phyloP scores from a whole-genome alignment of 2,888 invertebrate genomes.

The Hyalella azteca region DNA sequence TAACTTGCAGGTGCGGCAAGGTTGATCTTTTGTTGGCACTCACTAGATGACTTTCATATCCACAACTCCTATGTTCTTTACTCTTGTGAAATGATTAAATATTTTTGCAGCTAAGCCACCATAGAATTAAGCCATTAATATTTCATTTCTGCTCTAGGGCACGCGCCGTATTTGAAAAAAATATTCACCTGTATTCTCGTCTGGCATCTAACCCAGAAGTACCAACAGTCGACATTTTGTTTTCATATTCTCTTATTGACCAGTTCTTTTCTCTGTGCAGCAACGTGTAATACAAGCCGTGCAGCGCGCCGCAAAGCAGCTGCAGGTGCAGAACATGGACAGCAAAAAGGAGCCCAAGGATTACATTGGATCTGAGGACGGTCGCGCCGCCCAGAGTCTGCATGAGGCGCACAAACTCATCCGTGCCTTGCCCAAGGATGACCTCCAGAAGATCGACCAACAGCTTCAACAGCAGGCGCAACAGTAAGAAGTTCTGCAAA shows the following conservation, averaged over 20 bases:
- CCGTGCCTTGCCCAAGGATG: constrained; percentile 5
- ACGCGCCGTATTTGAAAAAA: too few relatives aligned
- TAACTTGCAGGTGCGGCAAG: neutral
- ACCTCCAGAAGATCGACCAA: neutral
- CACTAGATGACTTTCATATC: too few relatives aligned
- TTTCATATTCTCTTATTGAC: too few relatives aligned
- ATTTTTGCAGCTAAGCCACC: too few relatives aligned
- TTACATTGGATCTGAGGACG: constrained; percentile 15
- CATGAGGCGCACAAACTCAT: constrained; percentile 20
- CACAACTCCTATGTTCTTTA: too few relatives aligned
- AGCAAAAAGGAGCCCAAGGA: neutral
- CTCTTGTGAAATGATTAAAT: too few relatives aligned
- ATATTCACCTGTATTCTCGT: too few relatives aligned
- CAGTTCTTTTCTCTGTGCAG: neutral
- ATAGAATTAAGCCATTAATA: too few relatives aligned
- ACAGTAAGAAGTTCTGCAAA: too few relatives aligned
- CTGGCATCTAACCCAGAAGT: too few relatives aligned
- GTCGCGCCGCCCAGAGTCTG: constrained; percentile 10
- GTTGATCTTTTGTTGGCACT: too few relatives aligned
- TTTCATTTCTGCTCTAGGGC: too few relatives aligned
- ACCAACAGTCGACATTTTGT: neutral
- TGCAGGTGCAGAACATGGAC: constrained; percentile 11
- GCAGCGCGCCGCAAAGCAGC: constrained; percentile 8
- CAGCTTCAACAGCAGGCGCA: neutral
- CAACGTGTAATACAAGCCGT: neutral